Base-by-base conservation (phyloP, 2,888 invertebrate species). In the Dyspetes luteomarginatus region DNA sequence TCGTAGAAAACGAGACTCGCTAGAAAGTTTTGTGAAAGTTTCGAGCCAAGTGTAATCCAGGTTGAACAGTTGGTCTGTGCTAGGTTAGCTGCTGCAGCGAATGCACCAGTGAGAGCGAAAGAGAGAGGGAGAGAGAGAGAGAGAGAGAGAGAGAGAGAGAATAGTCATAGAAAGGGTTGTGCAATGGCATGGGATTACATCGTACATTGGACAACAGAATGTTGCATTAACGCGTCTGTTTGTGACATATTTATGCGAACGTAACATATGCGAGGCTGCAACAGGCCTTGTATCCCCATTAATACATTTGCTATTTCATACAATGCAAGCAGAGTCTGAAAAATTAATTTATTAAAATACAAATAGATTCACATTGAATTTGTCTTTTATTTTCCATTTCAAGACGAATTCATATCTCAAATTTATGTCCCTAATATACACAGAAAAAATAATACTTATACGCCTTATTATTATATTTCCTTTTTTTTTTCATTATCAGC, bases 11-110 rank as follows among this genome's bases (percentile, higher is more conserved):
- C 78, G 82, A 84, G 81, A 83, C 81, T 81, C 83, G 74, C 81
- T 85, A 84, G 85, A 85, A 85, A 85, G 85, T 85, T 83, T 85
- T 82, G 83, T 84, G 83, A 85, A 85, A 84, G 84, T 85, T 81
- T 73, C 72, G 71, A 82, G 74, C 83, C 83, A 84, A 83, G 79
- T 83, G 84, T 81, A 84, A 78, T 83, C 55, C 77, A 78, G 73
- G 77, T 65, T 81, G 68, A 74, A 78, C 73, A 58, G 73, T 81
- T 73, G 73, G 58, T 73, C 43, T 56, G 36, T 68, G 56, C 45
- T 81, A 64, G 60, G 58, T 68, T 73, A 67, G 79, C 48, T 52
- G 60, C 65, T 76, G 71, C 65, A 55, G 43, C 67, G 60, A 56
- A 56, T 36, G n/a, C n/a, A n/a, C 50, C 22, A 36, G 56, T 30